phyloP scores from a whole-genome alignment of 2,113 vertebrate genomes.

The Larimichthys crocea region DNA sequence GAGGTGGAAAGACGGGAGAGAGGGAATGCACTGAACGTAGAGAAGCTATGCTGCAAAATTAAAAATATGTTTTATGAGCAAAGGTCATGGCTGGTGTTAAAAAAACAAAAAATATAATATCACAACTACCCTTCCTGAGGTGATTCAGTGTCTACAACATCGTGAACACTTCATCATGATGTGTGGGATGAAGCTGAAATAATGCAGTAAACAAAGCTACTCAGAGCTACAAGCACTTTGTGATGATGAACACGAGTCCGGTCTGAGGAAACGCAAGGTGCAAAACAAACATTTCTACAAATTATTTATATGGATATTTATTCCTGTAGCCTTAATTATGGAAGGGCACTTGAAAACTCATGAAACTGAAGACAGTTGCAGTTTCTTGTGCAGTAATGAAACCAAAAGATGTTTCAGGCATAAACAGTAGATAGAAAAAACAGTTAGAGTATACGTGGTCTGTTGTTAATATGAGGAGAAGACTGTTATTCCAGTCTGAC shows the following conservation, averaged over 20 bases:
- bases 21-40: background rate
- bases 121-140: background rate
- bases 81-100: no score
- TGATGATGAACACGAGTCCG: background rate
- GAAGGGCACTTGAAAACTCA: background rate
- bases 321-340: background rate
- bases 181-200: background rate
- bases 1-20: background rate
- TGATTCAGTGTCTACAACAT: background rate
- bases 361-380: background rate
- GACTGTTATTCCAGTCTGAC: background rate
- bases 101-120: background rate
- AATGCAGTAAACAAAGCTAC: background rate
- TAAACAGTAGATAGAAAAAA: background rate
- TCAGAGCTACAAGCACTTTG: background rate
- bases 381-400: no score
- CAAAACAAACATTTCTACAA: background rate
- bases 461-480: no score
- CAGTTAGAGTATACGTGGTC: background rate
- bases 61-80: no score
- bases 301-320: background rate
- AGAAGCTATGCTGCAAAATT: background rate
- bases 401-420: background rate
- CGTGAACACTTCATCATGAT: background rate
- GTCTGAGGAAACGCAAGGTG: background rate